Percentiles rank a stretch among this genome's conserved stretches.
Conservation (phyloP, 23 tunicate genomes). For the Oikopleura dioica region DNA sequence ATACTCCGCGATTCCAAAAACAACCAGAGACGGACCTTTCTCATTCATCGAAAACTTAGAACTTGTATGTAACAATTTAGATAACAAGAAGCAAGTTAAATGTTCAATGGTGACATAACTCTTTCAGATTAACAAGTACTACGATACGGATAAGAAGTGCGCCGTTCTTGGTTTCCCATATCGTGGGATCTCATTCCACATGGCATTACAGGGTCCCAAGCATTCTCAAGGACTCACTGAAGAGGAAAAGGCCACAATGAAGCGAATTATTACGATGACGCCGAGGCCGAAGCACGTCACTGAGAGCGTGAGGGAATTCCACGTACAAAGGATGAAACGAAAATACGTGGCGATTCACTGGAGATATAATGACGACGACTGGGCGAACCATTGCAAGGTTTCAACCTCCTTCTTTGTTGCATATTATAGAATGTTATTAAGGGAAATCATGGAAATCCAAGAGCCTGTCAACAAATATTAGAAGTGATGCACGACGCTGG, state of each 20-base stretch:
- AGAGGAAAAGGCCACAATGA: not conserved
- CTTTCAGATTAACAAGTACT: not conserved
- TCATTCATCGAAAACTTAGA: not conserved
- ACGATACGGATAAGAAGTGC: not conserved
- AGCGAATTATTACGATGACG: not conserved
- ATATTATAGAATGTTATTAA: too few relatives aligned
- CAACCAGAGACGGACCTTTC: not conserved
- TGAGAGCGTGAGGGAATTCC: not conserved
- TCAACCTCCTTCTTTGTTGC: too few relatives aligned
- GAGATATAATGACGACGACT: slow-evolving; percentile 6
- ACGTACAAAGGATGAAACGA: not conserved
- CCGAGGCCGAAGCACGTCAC: not conserved
- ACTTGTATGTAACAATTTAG: not conserved
- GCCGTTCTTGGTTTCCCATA: not conserved
- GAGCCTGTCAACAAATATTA: not conserved
- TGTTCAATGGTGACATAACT: too few relatives aligned
- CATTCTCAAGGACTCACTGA: not conserved
- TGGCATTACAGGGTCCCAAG: not conserved
- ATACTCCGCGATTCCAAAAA: not conserved
- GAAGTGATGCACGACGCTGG: slow-evolving; percentile 4
- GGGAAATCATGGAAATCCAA: slow-evolving; percentile 11
- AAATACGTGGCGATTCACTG: not conserved
- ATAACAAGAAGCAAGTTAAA: not conserved
- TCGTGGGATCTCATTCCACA: not conserved
- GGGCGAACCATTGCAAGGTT: slow-evolving; percentile 1